phyloP scores from a whole-genome alignment of 2,797 vertebrate genomes.

The Darevskia nairensis region DNA sequence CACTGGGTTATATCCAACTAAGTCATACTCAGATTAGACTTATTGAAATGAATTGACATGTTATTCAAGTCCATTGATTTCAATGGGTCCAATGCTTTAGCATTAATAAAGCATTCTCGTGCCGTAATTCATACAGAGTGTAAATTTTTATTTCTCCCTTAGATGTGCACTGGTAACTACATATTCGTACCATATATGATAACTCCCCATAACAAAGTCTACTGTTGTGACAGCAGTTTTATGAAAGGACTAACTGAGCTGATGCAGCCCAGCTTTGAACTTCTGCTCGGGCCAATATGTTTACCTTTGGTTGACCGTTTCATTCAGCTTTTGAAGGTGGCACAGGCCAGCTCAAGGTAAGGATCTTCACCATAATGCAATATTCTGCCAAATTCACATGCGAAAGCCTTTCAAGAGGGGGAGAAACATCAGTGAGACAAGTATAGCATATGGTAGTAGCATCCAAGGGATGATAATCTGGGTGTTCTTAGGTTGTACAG shows the following conservation, averaged over 20 bases:
- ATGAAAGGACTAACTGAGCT: constrained; percentile 96
- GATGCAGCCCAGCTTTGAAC: constrained; percentile 96
- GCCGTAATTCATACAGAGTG: neutral
- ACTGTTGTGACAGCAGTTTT: constrained; percentile 95
- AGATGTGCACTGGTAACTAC: constrained; percentile 96
- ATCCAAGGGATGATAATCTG: neutral
- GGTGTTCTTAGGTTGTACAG: neutral
- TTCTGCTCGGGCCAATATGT: constrained; percentile 95
- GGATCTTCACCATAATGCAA: constrained; percentile 34
- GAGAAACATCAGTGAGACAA: too few species aligned
- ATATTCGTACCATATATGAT: constrained; percentile 97
- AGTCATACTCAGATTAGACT: too few species aligned
- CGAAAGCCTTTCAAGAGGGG: neutral
- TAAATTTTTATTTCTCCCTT: constrained; percentile 46
- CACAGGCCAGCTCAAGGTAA: constrained; percentile 93
- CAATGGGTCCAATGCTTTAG: neutral
- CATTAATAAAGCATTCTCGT: neutral
- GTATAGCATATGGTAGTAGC: neutral
- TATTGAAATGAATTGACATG: too few species aligned
- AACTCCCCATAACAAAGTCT: constrained; percentile 96
- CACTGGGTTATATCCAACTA: too few species aligned
- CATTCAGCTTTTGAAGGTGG: constrained; percentile 91
- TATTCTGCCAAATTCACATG: fast-evolving
- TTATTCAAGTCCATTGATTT: too few species aligned
- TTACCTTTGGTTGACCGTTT: constrained; percentile 95